phyloP scores from a whole-genome alignment of 2,797 vertebrate species.

The Poeciliopsis presidionis region DNA sequence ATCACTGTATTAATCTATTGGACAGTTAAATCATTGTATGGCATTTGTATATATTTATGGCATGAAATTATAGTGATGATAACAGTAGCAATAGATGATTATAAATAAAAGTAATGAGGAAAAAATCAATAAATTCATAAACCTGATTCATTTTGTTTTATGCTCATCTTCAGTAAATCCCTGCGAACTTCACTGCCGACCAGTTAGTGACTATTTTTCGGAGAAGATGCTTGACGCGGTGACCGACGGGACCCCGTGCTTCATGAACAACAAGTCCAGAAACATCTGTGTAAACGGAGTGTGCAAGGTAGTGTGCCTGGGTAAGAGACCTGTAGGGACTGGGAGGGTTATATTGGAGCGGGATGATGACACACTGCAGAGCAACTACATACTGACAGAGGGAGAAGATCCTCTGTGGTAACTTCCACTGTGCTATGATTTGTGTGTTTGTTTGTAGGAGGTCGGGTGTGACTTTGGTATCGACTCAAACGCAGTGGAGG shows the following conservation, averaged over 20 bases:
- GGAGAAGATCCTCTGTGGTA: conserved; percentile 17
- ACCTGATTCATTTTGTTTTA: background rate
- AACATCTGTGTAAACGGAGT: conserved; percentile 97
- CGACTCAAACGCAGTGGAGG: conserved; percentile 93
- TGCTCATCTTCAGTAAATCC: conserved; percentile 79
- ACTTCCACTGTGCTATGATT: conserved; percentile 12
- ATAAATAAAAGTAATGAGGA: background rate
- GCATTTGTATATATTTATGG: too few species aligned
- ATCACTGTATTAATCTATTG: background rate
- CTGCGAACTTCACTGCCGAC: conserved; percentile 94
- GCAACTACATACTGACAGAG: background rate
- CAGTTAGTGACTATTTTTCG: conserved; percentile 86
- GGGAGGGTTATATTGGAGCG: conserved; percentile 25
- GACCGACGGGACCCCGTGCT: conserved; percentile 94
- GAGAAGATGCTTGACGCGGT: conserved; percentile 96
- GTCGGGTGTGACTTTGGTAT: conserved; percentile 97
- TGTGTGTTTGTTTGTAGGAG: conserved; percentile 72
- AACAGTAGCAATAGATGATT: background rate
- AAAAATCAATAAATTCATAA: background rate
- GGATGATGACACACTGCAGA: conserved; percentile 10
- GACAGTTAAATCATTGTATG: background rate
- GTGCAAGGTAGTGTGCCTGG: conserved; percentile 97
- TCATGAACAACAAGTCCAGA: conserved; percentile 88
- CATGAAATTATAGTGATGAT: background rate
- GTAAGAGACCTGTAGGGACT: conserved; percentile 80